Percentiles rank a stretch among this genome's conserved stretches.
phyloP scores from a whole-genome alignment of 2,113 vertebrate genomes.

The Prolemur simus region DNA sequence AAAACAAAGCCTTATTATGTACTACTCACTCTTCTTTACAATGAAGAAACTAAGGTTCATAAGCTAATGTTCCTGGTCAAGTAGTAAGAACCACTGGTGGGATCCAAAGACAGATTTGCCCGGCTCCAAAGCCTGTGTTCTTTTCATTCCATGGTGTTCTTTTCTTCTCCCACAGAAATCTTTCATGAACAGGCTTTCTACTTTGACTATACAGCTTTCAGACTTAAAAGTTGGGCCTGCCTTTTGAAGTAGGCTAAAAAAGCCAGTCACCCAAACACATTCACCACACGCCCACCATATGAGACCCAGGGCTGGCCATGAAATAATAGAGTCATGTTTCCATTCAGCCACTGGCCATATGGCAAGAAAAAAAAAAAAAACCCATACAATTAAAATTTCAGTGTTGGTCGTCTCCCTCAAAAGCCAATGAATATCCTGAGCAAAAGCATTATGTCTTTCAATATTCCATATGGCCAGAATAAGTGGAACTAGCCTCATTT shows the following conservation, averaged over 20 bases:
- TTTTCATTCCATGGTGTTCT: not conserved
- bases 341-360: slow-evolving; percentile 80
- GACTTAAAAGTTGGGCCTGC: slow-evolving; percentile 60
- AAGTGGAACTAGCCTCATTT: not conserved
- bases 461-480: slow-evolving; percentile 28
- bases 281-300: not conserved
- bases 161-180: slow-evolving; percentile 10
- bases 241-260: slow-evolving; percentile 60
- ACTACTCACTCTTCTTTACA: not conserved
- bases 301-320: slow-evolving; percentile 23
- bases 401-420: slow-evolving; percentile 62
- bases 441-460: slow-evolving; percentile 42
- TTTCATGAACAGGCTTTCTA: slow-evolving; percentile 29
- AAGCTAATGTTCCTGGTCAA: not conserved
- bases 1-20: not conserved
- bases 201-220: slow-evolving; percentile 18
- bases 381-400: slow-evolving; percentile 66
- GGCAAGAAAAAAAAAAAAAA: slow-evolving; percentile 14
- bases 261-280: slow-evolving; percentile 30
- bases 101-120: not conserved
- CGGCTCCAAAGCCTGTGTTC: not conserved
- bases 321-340: slow-evolving; percentile 82
- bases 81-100: not conserved
- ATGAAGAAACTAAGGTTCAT: not conserved
- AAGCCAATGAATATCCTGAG: slow-evolving; percentile 70